Conservation (phyloP, 2,888 invertebrate species). For the Dorcus hopei region DNA sequence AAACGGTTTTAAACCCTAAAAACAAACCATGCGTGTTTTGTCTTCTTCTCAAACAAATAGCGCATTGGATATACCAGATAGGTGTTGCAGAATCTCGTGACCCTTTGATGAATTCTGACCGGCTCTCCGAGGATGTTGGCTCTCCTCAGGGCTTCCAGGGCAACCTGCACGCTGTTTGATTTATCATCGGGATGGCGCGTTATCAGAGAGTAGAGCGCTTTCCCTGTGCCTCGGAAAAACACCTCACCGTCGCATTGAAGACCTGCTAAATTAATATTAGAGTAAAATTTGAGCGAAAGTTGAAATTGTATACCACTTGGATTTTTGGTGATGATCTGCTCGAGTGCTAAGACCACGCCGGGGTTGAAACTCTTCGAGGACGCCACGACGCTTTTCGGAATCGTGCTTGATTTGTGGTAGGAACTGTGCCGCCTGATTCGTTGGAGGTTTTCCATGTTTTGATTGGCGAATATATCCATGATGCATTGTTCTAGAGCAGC, state of each 20-base stretch:
- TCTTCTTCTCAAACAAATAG: background rate
- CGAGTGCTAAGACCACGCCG: constrained; percentile 43
- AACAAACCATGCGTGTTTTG: background rate
- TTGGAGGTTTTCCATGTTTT: constrained; percentile 43
- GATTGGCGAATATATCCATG: constrained; percentile 43
- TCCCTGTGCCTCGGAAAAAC: constrained; percentile 66
- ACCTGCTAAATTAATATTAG: constrained; percentile 19
- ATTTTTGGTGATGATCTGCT: constrained; percentile 43
- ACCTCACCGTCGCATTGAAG: constrained; percentile 63
- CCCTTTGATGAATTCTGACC: constrained; percentile 61
- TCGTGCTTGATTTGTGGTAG: constrained; percentile 39
- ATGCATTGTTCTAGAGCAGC: constrained; percentile 47
- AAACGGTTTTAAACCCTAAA: constrained; percentile 69
- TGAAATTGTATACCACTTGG: constrained; percentile 37
- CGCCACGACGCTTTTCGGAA: constrained; percentile 39
- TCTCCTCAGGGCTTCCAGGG: constrained; percentile 63
- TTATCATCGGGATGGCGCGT: constrained; percentile 56
- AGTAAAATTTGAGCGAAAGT: background rate
- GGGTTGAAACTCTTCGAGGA: constrained; percentile 42
- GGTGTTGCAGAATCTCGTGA: constrained; percentile 68
- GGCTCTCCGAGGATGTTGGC: constrained; percentile 65
- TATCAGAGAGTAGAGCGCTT: constrained; percentile 65
- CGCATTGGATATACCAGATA: constrained; percentile 53
- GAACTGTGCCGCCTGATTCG: constrained; percentile 35
- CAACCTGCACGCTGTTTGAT: constrained; percentile 61